Percentiles rank a stretch among this genome's conserved stretches.
phyloP scores from a whole-genome alignment of 2,113 vertebrate genomes.

The Petrocephalus microphthalmus region DNA sequence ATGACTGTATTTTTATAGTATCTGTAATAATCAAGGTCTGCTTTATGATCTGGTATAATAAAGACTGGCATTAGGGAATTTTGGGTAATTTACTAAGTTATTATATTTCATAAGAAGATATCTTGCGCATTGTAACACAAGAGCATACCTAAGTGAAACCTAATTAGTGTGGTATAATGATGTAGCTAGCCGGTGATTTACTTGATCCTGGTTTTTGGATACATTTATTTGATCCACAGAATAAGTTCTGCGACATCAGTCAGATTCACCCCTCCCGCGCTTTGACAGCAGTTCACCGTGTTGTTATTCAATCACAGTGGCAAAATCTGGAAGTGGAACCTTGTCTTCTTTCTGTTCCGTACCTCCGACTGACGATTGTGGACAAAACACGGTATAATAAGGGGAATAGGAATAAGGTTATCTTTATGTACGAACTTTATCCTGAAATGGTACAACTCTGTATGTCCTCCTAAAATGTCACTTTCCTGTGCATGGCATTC shows the following conservation, averaged over 20 bases:
- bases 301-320: not conserved
- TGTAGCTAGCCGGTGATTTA: not conserved
- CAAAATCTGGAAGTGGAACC: not conserved
- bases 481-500: not conserved
- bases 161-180: not conserved
- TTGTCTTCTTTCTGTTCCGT: not conserved
- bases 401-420: not conserved
- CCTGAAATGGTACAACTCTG: not conserved
- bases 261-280: too few species aligned
- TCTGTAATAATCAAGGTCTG: not conserved
- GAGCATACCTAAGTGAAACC: not conserved
- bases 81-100: not conserved
- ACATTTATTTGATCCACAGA: not conserved
- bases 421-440: not conserved
- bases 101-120: not conserved
- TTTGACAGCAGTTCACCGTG: too few species aligned
- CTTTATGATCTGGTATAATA: not conserved
- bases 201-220: not conserved
- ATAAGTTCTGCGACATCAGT: not conserved
- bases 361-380: not conserved
- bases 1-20: not conserved
- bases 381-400: not conserved
- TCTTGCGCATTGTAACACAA: not conserved
- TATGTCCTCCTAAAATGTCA: not conserved
- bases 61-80: not conserved